Percentiles rank a stretch among this genome's conserved stretches.
Conservation (phyloP, 1,140 invertebrate genomes). For the Dryas iulia region DNA sequence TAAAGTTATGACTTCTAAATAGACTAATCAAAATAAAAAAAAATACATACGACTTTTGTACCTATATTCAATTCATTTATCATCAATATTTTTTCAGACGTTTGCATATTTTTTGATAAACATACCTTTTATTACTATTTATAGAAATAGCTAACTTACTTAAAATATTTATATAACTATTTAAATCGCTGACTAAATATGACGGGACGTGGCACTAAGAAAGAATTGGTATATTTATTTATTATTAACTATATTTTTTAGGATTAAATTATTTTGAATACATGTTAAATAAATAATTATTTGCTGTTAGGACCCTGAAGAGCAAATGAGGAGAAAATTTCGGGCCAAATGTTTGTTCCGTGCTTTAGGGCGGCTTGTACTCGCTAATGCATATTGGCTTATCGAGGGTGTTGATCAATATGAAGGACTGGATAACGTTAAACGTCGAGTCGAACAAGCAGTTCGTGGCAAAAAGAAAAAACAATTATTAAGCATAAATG, state of each 20-base stretch:
- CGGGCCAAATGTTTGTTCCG: constrained; percentile 80
- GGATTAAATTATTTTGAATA: too few relatives aligned
- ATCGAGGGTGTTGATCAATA: constrained; percentile 74
- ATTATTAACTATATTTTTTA: too few relatives aligned
- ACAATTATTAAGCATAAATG: constrained; percentile 70
- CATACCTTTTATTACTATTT: neutral
- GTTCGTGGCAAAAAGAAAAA: constrained; percentile 80
- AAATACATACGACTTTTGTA: too few relatives aligned
- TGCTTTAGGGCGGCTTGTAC: constrained; percentile 77
- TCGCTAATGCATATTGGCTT: constrained; percentile 81
- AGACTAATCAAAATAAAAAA: too few relatives aligned
- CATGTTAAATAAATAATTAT: constrained; percentile 2
- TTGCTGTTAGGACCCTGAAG: constrained; percentile 58
- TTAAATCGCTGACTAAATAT: constrained; percentile 13
- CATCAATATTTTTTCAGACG: neutral
- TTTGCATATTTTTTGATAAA: neutral
- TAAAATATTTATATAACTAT: too few relatives aligned
- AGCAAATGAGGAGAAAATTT: constrained; percentile 63
- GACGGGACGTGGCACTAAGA: constrained; percentile 40
- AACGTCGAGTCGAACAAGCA: constrained; percentile 75
- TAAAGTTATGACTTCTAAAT: too few relatives aligned
- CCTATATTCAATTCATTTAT: neutral
- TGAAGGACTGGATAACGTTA: constrained; percentile 76
- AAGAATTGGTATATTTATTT: constrained; percentile 41
- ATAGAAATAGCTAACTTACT: too few relatives aligned